A percentile compares a stretch with the other conserved stretches of the same genome.
These are phyloP conservation scores for Macrophya alboannulata DNA, from an alignment of 2,888 invertebrate species.

Conservation along the genomic window DNA sequence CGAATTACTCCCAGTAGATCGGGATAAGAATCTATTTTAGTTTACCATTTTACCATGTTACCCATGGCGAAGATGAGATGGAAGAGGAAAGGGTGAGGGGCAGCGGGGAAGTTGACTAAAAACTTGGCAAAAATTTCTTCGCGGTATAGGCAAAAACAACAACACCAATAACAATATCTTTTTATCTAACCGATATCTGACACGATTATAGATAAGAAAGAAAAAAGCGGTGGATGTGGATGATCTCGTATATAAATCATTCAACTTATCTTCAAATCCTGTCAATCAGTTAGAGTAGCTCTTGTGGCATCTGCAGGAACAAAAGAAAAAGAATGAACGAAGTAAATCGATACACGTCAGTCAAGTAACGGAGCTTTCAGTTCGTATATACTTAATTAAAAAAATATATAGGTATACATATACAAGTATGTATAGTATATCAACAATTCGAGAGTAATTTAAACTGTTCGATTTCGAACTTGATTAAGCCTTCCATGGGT, in stretches of 20 bases:
- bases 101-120: not conserved
- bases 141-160: not conserved
- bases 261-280: conserved; percentile 47
- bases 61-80: not conserved
- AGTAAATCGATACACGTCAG: conserved; percentile 41
- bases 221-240: conserved; percentile 18
- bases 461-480: not conserved
- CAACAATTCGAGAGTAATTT: not conserved
- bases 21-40: not conserved
- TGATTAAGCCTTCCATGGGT: not conserved
- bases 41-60: not conserved
- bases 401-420: not conserved
- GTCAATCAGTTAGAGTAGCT: conserved; percentile 53
- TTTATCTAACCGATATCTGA: not conserved
- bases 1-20: not conserved
- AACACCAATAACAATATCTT: conserved; percentile 11
- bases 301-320: conserved; percentile 27
- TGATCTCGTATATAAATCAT: conserved; percentile 45
- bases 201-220: not conserved
- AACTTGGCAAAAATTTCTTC: not conserved
- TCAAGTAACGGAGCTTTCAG: not conserved
- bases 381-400: not conserved
- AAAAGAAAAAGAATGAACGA: conserved; percentile 37
- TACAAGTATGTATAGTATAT: no score
- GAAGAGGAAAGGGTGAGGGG: not conserved